Evolutionary conservation across 2,797 vertebrate genomes (phyloP).

Genomic region (Tenualosa ilisha): DNA sequence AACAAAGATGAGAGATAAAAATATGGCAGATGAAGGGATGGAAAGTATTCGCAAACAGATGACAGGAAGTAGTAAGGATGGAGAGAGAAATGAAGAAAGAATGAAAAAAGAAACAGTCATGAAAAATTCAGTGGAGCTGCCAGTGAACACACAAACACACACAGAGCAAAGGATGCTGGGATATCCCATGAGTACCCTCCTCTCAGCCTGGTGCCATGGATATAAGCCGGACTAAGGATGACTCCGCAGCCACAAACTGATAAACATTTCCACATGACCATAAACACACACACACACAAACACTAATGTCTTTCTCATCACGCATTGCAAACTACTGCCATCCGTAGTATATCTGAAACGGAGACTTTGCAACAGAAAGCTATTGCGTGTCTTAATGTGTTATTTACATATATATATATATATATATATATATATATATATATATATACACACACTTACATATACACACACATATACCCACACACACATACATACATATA

Average conservation of each 20-base stretch:
- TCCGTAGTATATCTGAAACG: neutral
- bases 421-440: too few species aligned
- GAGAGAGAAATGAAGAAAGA: constrained; percentile 21
- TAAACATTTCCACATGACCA: constrained; percentile 5
- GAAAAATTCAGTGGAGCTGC: constrained; percentile 44
- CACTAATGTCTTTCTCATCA: neutral
- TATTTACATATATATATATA: too few species aligned
- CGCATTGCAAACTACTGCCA: neutral
- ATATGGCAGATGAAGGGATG: too few species aligned
- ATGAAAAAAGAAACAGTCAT: constrained; percentile 17
- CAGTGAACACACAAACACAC: constrained; percentile 21
- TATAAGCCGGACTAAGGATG: neutral
- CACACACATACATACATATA: too few species aligned
- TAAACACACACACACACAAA: neutral
- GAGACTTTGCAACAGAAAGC: neutral
- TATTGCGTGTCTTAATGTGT: too few species aligned
- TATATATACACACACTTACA: neutral
- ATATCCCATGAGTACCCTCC: neutral
- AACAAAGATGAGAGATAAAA: neutral
- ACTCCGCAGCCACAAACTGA: neutral
- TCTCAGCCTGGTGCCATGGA: neutral
- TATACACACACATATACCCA: too few species aligned
- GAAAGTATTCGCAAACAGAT: too few species aligned
- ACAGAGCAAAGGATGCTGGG: constrained; percentile 28
- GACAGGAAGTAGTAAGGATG: constrained; percentile 32